A percentile compares a stretch with the other conserved stretches of the same genome.
Conservation (phyloP, 2,797 vertebrate species). For the Cygnus olor region DNA sequence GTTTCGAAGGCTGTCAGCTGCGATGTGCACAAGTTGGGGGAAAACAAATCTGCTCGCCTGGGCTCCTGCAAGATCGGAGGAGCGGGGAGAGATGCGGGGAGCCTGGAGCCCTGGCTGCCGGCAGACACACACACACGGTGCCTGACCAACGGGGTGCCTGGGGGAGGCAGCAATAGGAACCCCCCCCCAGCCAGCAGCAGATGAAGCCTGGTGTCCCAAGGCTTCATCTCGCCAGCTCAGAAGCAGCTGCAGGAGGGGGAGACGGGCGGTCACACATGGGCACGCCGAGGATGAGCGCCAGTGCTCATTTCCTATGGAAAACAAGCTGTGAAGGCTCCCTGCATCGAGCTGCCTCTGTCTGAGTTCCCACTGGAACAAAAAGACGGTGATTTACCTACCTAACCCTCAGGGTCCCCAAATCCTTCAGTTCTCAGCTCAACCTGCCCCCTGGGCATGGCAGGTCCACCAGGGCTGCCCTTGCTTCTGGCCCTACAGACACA, state of each 20-base stretch:
- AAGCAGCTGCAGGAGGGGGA: background rate
- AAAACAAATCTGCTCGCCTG: rapidly evolving
- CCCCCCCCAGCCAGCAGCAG: background rate
- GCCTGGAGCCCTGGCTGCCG: background rate
- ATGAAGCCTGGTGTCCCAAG: background rate
- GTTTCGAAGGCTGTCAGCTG: background rate
- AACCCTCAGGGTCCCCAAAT: background rate
- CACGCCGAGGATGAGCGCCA: rapidly evolving
- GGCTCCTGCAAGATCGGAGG: background rate
- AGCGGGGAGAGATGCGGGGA: background rate
- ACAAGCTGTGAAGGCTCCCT: background rate
- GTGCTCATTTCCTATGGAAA: background rate
- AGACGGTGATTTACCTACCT: background rate
- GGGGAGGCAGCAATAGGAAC: too few species aligned
- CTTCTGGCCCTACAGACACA: rapidly evolving
- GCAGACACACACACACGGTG: background rate
- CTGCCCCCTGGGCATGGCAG: background rate
- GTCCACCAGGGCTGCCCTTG: background rate
- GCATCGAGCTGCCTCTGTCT: background rate
- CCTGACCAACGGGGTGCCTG: rapidly evolving
- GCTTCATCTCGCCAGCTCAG: background rate
- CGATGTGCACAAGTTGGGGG: background rate
- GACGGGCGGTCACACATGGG: rapidly evolving
- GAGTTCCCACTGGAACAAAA: background rate
- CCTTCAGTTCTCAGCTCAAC: background rate